Evolutionary conservation across 30 jellyfish, hydroid and myxozoan genomes (phyloP).

Genomic region (Hydractinia echinata): DNA sequence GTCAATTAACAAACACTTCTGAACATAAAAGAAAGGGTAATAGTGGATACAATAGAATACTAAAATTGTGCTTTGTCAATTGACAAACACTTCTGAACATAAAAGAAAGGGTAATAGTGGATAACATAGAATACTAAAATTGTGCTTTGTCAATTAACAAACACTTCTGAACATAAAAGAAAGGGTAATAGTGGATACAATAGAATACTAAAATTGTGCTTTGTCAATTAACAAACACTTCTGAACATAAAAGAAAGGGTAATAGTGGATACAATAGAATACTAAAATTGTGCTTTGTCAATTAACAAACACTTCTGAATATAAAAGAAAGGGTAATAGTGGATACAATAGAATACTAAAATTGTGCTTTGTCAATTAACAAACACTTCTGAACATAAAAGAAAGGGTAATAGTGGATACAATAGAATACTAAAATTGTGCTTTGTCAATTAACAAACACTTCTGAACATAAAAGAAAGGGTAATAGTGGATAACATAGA

Average conservation of each 20-base stretch:
- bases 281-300: background rate
- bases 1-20: too few relatives aligned
- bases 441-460: background rate
- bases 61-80: background rate
- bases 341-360: background rate
- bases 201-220: background rate
- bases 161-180: constrained; percentile 37
- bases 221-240: background rate
- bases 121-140: background rate
- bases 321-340: constrained; percentile 55
- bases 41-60: too few relatives aligned
- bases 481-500: background rate
- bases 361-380: background rate
- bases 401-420: constrained; percentile 38
- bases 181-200: constrained; percentile 27
- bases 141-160: background rate
- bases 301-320: too few relatives aligned
- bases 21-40: constrained; percentile 65
- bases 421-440: background rate
- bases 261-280: too few relatives aligned
- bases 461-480: constrained; percentile 58
- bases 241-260: constrained; percentile 73
- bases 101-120: constrained; percentile 45
- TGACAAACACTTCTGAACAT: background rate
- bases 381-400: constrained; percentile 20